Base-by-base conservation (phyloP, 2,113 vertebrate species). In the Porphyrio hochstetteri region DNA sequence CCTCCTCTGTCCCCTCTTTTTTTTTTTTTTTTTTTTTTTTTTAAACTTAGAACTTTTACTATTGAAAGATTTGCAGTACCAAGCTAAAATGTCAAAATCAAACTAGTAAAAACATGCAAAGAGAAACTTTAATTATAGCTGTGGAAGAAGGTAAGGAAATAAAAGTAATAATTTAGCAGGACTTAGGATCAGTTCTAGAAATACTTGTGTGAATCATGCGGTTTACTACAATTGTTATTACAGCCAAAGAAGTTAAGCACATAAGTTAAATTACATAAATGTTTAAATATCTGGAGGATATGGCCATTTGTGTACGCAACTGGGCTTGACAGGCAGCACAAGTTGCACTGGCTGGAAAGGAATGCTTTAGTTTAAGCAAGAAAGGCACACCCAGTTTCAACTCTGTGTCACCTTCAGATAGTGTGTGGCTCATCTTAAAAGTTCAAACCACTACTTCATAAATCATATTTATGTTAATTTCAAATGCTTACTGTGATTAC, bases 301-400 rank as follows among this genome's bases (percentile, higher is more conserved):
- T 31, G 72, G 69, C 72, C 35, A 3, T 50, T 92, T 97, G 94
- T 69, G 81, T 97, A 55, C 80, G 46, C 61, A 93, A 8, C 25
- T 83, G 76, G 86, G 68, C 88, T 89, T 81, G 60, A 67, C 82
- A 12, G 33, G 82, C 71, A 86, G 25, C 40, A 82, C 86, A 83
- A 69, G 92, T 95, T 83, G 69, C 17, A 17, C 84, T 77, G 93
- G 90, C 90, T 96, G 71, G 74, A 59, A 87, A 46, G 81, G 71
- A 93, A 82, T 94, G 82, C 35, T 94, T 80, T 82, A 50, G 86
- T 93, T 90, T 36, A 76, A 59, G 65, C 33, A 61, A 72, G 80
- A 76, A 76, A 55, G 88, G 46, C 95, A 84, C 92, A 88, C 92
- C 90, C 76, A 75, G 68, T 95, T 95, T 90, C 86, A 97, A 67